Conservation (phyloP, 2,113 vertebrate species). For the Verasper variegatus region DNA sequence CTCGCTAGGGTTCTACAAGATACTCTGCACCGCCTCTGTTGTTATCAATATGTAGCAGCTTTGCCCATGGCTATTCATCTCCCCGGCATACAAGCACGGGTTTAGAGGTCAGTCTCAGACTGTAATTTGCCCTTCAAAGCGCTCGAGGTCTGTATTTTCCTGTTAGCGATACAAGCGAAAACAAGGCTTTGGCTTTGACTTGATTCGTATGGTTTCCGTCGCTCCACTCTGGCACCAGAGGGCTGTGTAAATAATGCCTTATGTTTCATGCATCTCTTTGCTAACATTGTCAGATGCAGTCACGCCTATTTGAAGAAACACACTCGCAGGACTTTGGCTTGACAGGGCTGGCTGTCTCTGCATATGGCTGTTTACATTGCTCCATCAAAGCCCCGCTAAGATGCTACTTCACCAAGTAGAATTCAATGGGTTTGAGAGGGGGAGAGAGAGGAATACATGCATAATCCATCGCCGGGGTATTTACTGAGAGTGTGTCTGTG, state of each 20-base stretch:
- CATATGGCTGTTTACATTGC: constrained; percentile 45
- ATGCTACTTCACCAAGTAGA: constrained; percentile 35
- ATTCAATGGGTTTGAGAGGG: not conserved
- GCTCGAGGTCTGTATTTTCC: not conserved
- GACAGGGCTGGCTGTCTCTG: constrained; percentile 22
- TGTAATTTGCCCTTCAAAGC: constrained; percentile 17
- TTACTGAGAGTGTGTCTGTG: constrained; percentile 35
- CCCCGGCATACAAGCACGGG: not conserved
- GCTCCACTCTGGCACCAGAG: constrained; percentile 16
- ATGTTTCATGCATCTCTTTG: constrained; percentile 47
- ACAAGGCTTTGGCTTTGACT: constrained; percentile 7
- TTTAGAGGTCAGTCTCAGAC: constrained; percentile 26
- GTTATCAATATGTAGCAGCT: constrained; percentile 23
- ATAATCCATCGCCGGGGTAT: constrained; percentile 56
- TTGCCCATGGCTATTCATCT: constrained; percentile 24
- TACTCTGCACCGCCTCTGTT: constrained; percentile 2
- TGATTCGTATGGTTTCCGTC: constrained; percentile 12
- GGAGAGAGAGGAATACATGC: constrained; percentile 28
- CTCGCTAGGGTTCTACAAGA: not conserved
- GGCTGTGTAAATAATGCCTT: constrained; percentile 48
- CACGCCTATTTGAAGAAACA: constrained; percentile 34
- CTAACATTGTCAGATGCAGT: constrained; percentile 40
- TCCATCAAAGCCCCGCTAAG: constrained; percentile 19
- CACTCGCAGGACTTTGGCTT: constrained; percentile 9
- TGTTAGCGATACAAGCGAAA: not conserved